A percentile compares a stretch with the other conserved stretches of the same genome.
These are phyloP conservation scores for Onychomys arenicola DNA, from an alignment of 2,797 vertebrate genomes.

Conservation along the genomic window DNA sequence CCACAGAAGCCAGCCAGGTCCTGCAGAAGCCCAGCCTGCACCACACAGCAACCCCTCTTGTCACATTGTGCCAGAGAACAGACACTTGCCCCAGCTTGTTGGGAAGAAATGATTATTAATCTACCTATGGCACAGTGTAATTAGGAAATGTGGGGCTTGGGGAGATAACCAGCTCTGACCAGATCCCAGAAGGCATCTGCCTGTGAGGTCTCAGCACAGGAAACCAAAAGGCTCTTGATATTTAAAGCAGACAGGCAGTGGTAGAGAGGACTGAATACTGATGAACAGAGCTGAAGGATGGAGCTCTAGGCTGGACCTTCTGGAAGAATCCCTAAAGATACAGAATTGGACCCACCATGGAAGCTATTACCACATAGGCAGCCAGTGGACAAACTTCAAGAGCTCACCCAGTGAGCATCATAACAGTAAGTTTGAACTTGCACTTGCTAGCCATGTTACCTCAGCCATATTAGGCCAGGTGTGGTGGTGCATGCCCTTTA, in stretches of 20 bases:
- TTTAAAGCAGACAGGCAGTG: background rate
- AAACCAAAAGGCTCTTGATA: slow-evolving; percentile 24
- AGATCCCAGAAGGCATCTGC: slow-evolving; percentile 26
- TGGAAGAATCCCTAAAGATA: background rate
- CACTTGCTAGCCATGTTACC: background rate
- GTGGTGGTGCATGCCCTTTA: background rate
- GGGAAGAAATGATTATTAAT: slow-evolving; percentile 55
- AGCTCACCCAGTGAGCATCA: background rate
- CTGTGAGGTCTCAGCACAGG: background rate
- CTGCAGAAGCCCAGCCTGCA: background rate
- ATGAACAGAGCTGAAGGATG: background rate
- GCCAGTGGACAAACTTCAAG: background rate
- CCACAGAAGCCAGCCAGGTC: background rate
- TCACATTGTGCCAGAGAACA: background rate
- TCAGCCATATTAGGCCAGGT: background rate
- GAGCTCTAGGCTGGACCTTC: background rate
- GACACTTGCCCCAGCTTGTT: slow-evolving; percentile 34
- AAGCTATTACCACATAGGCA: background rate
- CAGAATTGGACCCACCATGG: background rate
- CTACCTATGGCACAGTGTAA: background rate
- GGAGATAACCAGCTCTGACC: slow-evolving; percentile 34
- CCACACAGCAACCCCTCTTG: background rate
- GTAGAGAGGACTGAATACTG: background rate
- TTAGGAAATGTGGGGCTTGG: slow-evolving; percentile 41
- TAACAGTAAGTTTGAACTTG: background rate